Conservation (phyloP, 2,113 vertebrate species). For the Thermophis baileyi region DNA sequence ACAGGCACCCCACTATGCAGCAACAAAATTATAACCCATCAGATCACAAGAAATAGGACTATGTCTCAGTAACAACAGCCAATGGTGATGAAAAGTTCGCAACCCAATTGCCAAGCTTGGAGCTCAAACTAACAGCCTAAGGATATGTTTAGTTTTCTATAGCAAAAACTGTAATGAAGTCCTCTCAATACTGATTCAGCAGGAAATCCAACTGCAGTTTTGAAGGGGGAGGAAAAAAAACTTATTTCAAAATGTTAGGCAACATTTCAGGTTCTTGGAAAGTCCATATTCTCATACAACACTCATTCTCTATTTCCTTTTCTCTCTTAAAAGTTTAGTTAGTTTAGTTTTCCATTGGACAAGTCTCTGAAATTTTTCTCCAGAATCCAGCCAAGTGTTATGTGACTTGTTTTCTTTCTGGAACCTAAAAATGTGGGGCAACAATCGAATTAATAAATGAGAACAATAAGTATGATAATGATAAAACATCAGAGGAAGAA, state of each 20-base stretch:
- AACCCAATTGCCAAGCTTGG: no score
- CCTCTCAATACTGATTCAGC: background rate
- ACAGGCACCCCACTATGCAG: no score
- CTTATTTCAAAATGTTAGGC: background rate
- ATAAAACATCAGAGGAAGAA: background rate
- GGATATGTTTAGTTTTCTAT: background rate
- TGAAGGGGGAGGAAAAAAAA: background rate
- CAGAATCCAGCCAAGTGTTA: background rate
- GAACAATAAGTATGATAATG: background rate
- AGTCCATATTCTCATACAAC: background rate
- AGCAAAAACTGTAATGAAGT: background rate
- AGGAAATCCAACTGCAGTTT: background rate
- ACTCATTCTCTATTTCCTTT: background rate
- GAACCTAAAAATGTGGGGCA: background rate
- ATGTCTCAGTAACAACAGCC: no score
- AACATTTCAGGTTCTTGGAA: background rate
- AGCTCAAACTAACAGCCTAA: no score
- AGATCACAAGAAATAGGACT: no score
- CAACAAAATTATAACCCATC: no score
- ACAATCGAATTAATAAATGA: background rate
- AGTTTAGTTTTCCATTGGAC: background rate
- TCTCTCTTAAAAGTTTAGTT: background rate
- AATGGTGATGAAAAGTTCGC: no score
- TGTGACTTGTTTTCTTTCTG: background rate
- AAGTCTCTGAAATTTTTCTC: background rate